Evolutionary conservation across 2,113 vertebrate genomes (phyloP).

Genomic region (Acanthochromis polyacanthus): DNA sequence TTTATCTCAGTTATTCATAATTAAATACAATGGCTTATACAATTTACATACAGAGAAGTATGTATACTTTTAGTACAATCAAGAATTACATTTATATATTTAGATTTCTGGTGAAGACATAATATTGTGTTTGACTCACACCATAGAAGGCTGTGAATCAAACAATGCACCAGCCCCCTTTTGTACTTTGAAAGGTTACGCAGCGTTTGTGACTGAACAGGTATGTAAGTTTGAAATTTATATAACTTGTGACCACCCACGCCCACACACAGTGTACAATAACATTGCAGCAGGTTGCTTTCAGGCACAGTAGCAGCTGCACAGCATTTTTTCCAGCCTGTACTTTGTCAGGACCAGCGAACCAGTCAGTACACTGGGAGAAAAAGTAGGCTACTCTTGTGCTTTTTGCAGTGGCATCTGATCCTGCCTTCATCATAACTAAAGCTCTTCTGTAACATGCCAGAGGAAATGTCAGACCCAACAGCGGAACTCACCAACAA

Average conservation of each 20-base stretch:
- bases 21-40: neutral
- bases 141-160: too few relatives aligned
- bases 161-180: too few relatives aligned
- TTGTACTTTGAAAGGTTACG: too few relatives aligned
- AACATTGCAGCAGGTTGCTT: slow-evolving; percentile 51
- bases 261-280: slow-evolving; percentile 30
- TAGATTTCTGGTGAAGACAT: too few relatives aligned
- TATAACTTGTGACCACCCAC: slow-evolving; percentile 24
- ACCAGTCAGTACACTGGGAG: slow-evolving; percentile 46
- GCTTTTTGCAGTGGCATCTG: slow-evolving; percentile 81
- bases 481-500: slow-evolving; percentile 76
- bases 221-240: neutral
- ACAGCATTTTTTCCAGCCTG: slow-evolving; percentile 61
- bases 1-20: neutral
- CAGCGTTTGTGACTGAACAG: neutral
- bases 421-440: slow-evolving; percentile 82
- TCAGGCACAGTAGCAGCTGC: slow-evolving; percentile 77
- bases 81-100: too few relatives aligned
- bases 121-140: too few relatives aligned
- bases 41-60: too few relatives aligned
- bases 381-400: slow-evolving; percentile 74
- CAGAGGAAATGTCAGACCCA: slow-evolving; percentile 75
- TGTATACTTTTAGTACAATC: too few relatives aligned
- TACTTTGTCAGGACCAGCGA: slow-evolving; percentile 61
- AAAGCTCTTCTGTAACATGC: slow-evolving; percentile 44